Conservation (phyloP, 1,140 invertebrate genomes). For the silkworm (Bombyx mori) region ASM3026992v2 NC_085128.1:10030501-10031000, state of each 20-base stretch:
- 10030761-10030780: neutral
- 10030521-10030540: slow-evolving; percentile 87
- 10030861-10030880: too few relatives aligned
- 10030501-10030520: slow-evolving; percentile 12
- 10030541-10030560: slow-evolving; percentile 87
- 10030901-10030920: too few relatives aligned
- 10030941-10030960: too few relatives aligned
- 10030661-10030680: slow-evolving; percentile 29
- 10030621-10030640: slow-evolving; percentile 44
- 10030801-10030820: too few relatives aligned
- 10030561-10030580: slow-evolving; percentile 76
- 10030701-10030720: too few relatives aligned
- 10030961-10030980: too few relatives aligned
- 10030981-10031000: too few relatives aligned
- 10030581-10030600: slow-evolving; percentile 41
- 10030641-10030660: slow-evolving; percentile 26
- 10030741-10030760: slow-evolving; percentile 1
- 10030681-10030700: slow-evolving; percentile 24
- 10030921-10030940: too few relatives aligned
- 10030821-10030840: too few relatives aligned
- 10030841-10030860: too few relatives aligned
- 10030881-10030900: too few relatives aligned
- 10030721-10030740: slow-evolving; percentile 6
- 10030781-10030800: too few relatives aligned
- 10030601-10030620: slow-evolving; percentile 26